Base-by-base conservation (phyloP, 2,797 vertebrate species). In the Cyclopterus lumpus region DNA sequence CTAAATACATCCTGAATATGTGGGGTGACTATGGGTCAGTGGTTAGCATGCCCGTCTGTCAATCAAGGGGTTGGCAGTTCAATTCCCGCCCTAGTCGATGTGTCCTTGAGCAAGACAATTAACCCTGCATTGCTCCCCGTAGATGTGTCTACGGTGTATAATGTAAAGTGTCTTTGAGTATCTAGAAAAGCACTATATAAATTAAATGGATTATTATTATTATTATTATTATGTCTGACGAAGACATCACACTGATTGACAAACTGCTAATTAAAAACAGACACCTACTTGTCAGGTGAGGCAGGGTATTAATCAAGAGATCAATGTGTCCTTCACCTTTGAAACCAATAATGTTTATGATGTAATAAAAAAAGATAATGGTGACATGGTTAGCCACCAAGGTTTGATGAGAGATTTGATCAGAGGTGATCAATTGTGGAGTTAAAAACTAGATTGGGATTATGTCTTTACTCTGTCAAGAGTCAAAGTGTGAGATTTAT, bases 181-280 rank as follows among this genome's bases (percentile, higher is more conserved):
- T n/a, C n/a, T n/a, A n/a, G n/a, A n/a, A n/a, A n/a, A n/a, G n/a
- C n/a, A n/a, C n/a, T n/a, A n/a, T n/a, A n/a, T n/a, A n/a, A n/a
- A n/a, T n/a, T n/a, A n/a, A n/a, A n/a, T n/a, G n/a, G n/a, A n/a
- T n/a, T n/a, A n/a, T n/a, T n/a, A n/a, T n/a, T n/a, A n/a, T n/a
- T n/a, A n/a, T n/a, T n/a, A n/a, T n/a, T n/a, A n/a, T n/a, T n/a
- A n/a, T n/a, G 51, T 67, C 48, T 76, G 64, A 65, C 65, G 66
- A 81, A 81, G 28, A 51, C n/a, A 53, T 63, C 51, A 34, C 48
- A 48, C 61, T 57, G 63, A 65, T 48, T 12, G 30, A 57, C 61
- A 9, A 55, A 59, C 68, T 74, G 66, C 46, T 81, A 81, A 81
- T 88, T 71, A 79, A 72, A 82, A 77, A 42, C 5, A 12, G 54